Base-by-base conservation (phyloP, 2,888 invertebrate species). In the Oscheius myriophilus region DNA sequence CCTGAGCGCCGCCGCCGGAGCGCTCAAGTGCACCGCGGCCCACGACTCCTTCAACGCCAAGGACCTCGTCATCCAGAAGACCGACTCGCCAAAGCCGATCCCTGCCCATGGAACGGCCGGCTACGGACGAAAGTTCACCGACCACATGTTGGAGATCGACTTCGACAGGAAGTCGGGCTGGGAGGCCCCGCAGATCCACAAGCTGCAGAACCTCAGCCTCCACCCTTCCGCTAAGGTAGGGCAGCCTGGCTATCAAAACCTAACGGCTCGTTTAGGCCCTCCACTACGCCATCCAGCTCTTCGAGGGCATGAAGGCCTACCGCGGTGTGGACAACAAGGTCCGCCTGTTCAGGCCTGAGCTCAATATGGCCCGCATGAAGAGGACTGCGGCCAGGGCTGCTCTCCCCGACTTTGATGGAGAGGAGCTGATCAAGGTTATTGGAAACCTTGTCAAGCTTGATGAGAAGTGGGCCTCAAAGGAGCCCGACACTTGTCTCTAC, bases 291-390 rank as follows among this genome's bases (percentile, higher is more conserved):
- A 76, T 81, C 51, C 85, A 97, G 95, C 89, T 96, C 75, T 98
- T 98, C 87, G 98, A 98, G 90, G 98, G 98, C 63, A 91, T 96
- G 91, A 98, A 98, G 89, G 96, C 96, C 0, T 98, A 93, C 89
- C 91, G 95, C 80, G 95, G 96, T 12, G 90, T 91, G 12, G 96
- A 98, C 89, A 93, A 93, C 68, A 92, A 91, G 89, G 93, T 98
- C 79, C 90, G 96, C 79, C 89, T 98, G 85, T 98, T 98, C 89
- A 91, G 98, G 58, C 97, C 97, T 0, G 93, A 95, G 66, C 89
- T 94, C 87, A 98, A 98, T 88, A 94, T 97, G 93, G 91, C 91
- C 70, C 90, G 98, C 79, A 94, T 98, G 94, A 92, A 93, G 84
- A 86, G 90, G 66, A 92, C 95, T 1, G 95, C 97, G 0, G 88